Conservation (phyloP, 2,113 vertebrate genomes). For the Aphelocoma coerulescens region DNA sequence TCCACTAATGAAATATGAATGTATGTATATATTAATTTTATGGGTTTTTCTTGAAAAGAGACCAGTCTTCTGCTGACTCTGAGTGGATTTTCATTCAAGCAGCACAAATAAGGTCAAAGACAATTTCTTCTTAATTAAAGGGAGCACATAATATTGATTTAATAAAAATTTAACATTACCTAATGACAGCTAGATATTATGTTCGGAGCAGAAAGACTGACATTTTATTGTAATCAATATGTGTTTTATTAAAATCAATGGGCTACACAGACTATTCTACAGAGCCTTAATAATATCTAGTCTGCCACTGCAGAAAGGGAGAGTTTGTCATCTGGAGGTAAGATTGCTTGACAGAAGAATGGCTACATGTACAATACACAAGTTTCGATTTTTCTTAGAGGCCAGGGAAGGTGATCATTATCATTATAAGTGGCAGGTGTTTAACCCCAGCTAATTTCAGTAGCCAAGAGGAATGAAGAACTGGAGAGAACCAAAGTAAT, state of each 20-base stretch:
- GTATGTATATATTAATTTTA: neutral
- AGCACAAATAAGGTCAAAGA: conserved; percentile 56
- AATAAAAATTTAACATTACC: conserved; percentile 69
- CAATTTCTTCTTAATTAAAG: conserved; percentile 72
- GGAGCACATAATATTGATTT: conserved; percentile 63
- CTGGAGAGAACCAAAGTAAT: neutral
- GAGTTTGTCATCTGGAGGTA: conserved; percentile 29
- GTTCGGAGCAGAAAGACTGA: conserved; percentile 64
- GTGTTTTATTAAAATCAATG: conserved; percentile 77
- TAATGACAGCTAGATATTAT: conserved; percentile 67
- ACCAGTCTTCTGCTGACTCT: conserved; percentile 14
- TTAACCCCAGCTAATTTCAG: neutral
- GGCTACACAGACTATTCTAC: conserved; percentile 31
- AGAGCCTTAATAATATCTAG: conserved; percentile 60
- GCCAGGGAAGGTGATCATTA: neutral
- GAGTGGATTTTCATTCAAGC: conserved; percentile 22
- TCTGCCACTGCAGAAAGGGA: conserved; percentile 37
- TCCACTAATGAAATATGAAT: neutral
- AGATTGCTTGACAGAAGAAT: conserved; percentile 11
- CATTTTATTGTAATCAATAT: conserved; percentile 71
- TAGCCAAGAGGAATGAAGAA: neutral
- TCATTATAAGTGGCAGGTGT: neutral
- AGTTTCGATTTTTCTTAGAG: neutral
- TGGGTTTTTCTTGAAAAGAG: neutral
- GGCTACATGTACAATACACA: neutral